These are phyloP conservation scores for Stratiomys singularior DNA, from an alignment of 2,888 invertebrate genomes.

Conservation along the genomic window DNA sequence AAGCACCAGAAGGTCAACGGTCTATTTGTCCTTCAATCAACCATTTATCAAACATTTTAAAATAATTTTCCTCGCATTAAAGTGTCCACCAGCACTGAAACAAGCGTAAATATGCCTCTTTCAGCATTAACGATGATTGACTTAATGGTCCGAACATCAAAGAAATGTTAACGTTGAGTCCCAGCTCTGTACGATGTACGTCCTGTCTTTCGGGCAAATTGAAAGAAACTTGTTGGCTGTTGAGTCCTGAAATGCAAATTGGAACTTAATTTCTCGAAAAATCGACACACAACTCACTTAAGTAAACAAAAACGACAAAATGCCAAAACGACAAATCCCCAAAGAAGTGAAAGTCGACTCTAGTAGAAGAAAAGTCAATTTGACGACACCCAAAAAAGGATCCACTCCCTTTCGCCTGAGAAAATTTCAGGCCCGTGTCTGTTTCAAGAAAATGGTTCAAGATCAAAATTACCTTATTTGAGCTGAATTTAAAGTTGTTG, in stretches of 20 bases:
- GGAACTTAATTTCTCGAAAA: conserved; percentile 52
- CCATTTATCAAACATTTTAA: too few relatives aligned
- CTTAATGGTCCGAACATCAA: conserved; percentile 21
- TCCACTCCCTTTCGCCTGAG: background rate
- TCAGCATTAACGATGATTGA: conserved; percentile 32
- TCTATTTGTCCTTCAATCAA: too few relatives aligned
- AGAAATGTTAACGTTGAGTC: conserved; percentile 12
- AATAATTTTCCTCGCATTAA: too few relatives aligned
- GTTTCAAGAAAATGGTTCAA: conserved; percentile 40
- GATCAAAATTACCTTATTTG: conserved; percentile 50
- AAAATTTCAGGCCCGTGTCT: background rate
- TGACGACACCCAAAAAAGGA: background rate
- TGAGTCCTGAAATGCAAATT: conserved; percentile 46
- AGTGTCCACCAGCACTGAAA: background rate
- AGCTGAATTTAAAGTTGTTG: conserved; percentile 50
- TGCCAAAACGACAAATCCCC: background rate
- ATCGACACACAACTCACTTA: conserved; percentile 49
- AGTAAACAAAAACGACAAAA: conserved; percentile 37
- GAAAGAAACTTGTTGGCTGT: conserved; percentile 30
- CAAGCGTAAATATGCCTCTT: background rate
- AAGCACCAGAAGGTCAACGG: too few relatives aligned
- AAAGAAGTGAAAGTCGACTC: background rate
- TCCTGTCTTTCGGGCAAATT: conserved; percentile 5
- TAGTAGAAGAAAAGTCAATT: conserved; percentile 8
- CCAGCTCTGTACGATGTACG: background rate